phyloP scores from a whole-genome alignment of 2,888 invertebrate species.

The Amiota mariae region DNA sequence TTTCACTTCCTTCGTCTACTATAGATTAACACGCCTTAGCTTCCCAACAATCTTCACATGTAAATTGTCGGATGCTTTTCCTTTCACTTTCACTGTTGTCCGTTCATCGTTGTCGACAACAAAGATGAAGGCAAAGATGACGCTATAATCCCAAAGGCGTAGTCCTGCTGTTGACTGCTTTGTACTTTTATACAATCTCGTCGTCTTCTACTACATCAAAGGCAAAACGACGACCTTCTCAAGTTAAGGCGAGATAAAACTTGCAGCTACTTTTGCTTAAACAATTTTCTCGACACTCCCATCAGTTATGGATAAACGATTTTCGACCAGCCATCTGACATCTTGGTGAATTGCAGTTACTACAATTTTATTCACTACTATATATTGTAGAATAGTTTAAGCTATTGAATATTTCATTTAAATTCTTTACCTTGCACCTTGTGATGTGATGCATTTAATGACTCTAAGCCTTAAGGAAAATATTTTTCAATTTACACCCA shows the following conservation, averaged over 20 bases:
- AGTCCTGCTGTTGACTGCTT: conserved; percentile 9
- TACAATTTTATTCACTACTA: no score
- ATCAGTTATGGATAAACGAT: no score
- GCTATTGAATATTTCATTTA: no score
- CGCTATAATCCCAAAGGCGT: conserved; percentile 7
- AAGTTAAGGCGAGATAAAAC: not conserved
- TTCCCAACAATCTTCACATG: conserved; percentile 13
- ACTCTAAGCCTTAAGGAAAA: not conserved
- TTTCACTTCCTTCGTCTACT: not conserved
- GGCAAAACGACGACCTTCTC: not conserved
- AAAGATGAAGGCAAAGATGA: not conserved
- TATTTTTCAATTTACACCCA: not conserved
- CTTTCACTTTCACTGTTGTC: not conserved
- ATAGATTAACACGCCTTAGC: not conserved
- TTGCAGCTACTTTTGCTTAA: not conserved
- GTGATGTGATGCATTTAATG: no score
- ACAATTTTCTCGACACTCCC: no score
- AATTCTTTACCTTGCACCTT: no score
- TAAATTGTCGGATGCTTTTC: conserved; percentile 5
- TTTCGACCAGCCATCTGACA: no score
- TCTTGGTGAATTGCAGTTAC: no score
- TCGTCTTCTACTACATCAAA: not conserved
- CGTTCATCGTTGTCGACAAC: not conserved
- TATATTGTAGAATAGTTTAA: no score
- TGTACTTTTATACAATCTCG: conserved; percentile 1